These are phyloP conservation scores for Tadarida brasiliensis DNA, from an alignment of 2,797 vertebrate genomes.

Conservation along the genomic window DNA sequence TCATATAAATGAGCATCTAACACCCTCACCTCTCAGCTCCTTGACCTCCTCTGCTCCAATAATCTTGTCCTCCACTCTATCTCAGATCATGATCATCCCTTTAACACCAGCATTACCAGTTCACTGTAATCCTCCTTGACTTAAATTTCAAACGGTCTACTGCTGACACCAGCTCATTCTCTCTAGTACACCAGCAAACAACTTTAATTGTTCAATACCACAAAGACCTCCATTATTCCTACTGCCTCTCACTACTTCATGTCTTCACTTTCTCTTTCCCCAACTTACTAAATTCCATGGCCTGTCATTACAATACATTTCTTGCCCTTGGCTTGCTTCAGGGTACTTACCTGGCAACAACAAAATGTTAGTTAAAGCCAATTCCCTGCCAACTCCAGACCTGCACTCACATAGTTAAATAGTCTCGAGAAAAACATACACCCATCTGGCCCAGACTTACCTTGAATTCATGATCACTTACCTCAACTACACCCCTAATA, in stretches of 20 bases:
- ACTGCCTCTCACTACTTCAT: not conserved
- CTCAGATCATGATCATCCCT: not conserved
- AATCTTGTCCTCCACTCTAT: not conserved
- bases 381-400: not conserved
- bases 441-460: not conserved
- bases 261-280: not conserved
- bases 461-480: not conserved
- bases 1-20: not conserved
- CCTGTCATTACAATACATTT: not conserved
- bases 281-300: not conserved
- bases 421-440: not conserved
- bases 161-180: not conserved
- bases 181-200: not conserved
- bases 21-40: not conserved
- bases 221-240: not conserved
- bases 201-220: not conserved
- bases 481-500: not conserved
- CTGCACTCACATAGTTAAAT: not conserved
- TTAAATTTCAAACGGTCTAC: not conserved
- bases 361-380: not conserved
- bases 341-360: not conserved
- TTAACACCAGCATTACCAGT: not conserved
- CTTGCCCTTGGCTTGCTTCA: not conserved
- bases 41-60: not conserved
- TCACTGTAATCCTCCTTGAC: not conserved